phyloP scores from a whole-genome alignment of 2,888 invertebrate species.

The Sinhomidia bicolor region DNA sequence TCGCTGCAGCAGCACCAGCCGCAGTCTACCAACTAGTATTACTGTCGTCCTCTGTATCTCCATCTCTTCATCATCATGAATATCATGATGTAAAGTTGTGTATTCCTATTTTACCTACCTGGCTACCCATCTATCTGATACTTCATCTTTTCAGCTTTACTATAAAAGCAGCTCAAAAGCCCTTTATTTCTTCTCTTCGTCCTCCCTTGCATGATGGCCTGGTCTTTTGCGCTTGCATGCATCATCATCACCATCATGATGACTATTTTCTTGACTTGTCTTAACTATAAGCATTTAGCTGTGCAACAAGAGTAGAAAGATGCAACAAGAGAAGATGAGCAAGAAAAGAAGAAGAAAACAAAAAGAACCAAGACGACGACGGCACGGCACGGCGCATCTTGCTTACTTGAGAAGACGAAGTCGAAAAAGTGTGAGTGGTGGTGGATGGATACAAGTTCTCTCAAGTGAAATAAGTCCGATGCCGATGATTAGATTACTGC shows the following conservation, averaged over 20 bases:
- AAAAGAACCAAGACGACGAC: conserved; percentile 69
- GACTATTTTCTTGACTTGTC: no score
- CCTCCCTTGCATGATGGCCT: no score
- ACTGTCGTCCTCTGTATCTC: background rate
- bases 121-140: conserved; percentile 21
- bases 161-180: conserved; percentile 48
- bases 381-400: conserved; percentile 70
- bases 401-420: no score
- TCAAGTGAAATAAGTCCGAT: conserved; percentile 74
- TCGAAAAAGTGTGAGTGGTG: conserved; percentile 47
- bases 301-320: conserved; percentile 36
- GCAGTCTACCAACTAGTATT: background rate
- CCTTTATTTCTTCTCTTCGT: conserved; percentile 5
- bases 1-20: conserved; percentile 54
- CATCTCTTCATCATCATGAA: no score
- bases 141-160: conserved; percentile 41
- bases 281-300: no score
- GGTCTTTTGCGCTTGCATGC: background rate
- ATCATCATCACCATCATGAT: no score
- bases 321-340: conserved; percentile 43
- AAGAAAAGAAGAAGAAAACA: conserved; percentile 19
- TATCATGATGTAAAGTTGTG: no score
- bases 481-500: conserved; percentile 74
- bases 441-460: conserved; percentile 46
- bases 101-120: background rate